Evolutionary conservation across 2,113 vertebrate genomes (phyloP).

Genomic region (Stomatorhinus ivindoensis): DNA sequence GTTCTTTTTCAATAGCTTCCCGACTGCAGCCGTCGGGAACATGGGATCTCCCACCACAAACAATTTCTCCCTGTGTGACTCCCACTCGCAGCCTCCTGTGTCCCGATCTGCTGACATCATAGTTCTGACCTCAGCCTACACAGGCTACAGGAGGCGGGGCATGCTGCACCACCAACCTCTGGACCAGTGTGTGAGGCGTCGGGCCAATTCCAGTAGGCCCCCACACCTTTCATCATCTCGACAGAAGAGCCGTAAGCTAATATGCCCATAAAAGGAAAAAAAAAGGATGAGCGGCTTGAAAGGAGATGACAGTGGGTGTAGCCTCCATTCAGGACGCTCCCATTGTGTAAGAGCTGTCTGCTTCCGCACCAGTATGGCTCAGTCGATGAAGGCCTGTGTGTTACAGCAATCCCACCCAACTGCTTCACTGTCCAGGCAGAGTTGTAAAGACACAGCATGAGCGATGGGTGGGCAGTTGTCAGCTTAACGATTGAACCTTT

Average conservation of each 20-base stretch:
- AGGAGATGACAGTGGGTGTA: background rate
- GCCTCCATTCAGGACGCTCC: background rate
- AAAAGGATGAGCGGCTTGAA: background rate
- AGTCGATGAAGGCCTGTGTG: background rate
- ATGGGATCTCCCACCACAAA: background rate
- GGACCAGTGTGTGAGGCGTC: background rate
- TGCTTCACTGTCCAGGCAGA: background rate
- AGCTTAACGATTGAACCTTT: background rate
- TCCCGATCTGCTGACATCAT: constrained; percentile 8
- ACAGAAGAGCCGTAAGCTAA: background rate
- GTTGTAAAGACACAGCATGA: background rate
- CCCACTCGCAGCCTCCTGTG: background rate
- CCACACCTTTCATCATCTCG: background rate
- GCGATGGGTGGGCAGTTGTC: background rate
- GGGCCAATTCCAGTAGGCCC: background rate
- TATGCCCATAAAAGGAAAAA: background rate
- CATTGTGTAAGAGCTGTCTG: background rate
- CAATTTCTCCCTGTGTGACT: constrained; percentile 2
- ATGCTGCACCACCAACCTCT: background rate
- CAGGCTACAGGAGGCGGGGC: background rate
- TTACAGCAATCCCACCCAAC: background rate
- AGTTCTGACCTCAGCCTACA: background rate
- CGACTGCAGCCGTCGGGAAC: background rate
- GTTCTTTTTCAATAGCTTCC: background rate
- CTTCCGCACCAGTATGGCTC: background rate